phyloP scores from a whole-genome alignment of 2,797 vertebrate species.

The Sphenodon punctatus region DNA sequence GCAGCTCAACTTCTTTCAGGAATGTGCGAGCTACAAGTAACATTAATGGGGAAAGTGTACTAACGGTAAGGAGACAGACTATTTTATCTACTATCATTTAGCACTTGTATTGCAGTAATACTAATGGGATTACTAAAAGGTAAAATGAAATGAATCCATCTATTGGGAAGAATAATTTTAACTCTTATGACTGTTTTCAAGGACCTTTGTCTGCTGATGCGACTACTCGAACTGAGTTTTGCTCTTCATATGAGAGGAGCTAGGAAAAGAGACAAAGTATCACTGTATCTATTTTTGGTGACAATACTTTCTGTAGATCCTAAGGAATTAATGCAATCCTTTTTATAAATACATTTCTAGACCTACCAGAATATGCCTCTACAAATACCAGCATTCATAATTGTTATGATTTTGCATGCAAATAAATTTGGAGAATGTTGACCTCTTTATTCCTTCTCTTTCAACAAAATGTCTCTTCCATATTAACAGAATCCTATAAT shows the following conservation, averaged over 20 bases:
- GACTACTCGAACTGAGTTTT: not conserved
- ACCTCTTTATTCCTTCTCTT: not conserved
- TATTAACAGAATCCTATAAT: not conserved
- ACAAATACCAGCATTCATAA: not conserved
- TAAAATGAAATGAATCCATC: not conserved
- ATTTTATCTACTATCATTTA: not conserved
- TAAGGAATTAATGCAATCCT: not conserved
- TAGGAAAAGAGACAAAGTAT: conserved; percentile 3
- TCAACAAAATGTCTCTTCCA: not conserved
- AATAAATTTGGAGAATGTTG: not conserved
- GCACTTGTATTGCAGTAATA: not conserved
- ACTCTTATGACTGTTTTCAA: not conserved
- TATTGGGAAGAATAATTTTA: not conserved
- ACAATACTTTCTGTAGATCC: not conserved
- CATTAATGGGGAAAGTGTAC: not conserved
- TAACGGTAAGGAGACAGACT: conserved; percentile 3
- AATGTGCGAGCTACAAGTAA: not conserved
- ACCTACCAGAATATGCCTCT: not conserved
- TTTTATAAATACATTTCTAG: not conserved
- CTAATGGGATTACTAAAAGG: not conserved
- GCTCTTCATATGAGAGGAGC: not conserved
- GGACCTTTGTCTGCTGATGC: not conserved
- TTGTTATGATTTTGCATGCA: not conserved
- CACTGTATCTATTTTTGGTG: not conserved
- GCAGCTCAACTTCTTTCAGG: not conserved